Evolutionary conservation across 2,888 invertebrate species (phyloP).

Genomic region (Drosophila maculinotata): DNA sequence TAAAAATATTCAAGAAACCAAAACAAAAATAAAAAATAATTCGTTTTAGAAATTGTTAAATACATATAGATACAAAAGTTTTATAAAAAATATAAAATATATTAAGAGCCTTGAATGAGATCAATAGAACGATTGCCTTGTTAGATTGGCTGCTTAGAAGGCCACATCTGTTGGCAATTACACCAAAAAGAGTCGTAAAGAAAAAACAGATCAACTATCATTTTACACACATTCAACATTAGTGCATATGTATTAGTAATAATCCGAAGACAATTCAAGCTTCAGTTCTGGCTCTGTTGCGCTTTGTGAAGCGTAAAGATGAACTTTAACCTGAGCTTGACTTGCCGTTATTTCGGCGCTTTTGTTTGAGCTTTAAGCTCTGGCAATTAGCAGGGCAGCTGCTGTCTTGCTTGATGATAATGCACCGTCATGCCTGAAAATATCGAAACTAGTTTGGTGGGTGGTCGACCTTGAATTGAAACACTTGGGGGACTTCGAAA

Average conservation of each 20-base stretch:
- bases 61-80: constrained; percentile 1
- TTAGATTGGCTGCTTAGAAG: constrained; percentile 3
- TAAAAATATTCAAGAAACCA: constrained; percentile 13
- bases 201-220: background rate
- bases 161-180: constrained; percentile 13
- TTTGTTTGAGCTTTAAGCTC: constrained; percentile 7
- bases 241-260: background rate
- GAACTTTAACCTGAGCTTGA: constrained; percentile 45
- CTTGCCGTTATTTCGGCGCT: constrained; percentile 39
- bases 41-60: constrained; percentile 48
- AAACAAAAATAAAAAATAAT: constrained; percentile 27
- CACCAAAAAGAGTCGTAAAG: background rate
- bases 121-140: constrained; percentile 32
- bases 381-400: constrained; percentile 16
- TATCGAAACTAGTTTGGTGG: constrained; percentile 46
- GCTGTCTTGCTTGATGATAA: constrained; percentile 7
- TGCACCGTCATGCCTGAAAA: constrained; percentile 35
- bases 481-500: constrained; percentile 5
- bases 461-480: constrained; percentile 65
- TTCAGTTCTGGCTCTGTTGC: constrained; percentile 25
- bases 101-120: constrained; percentile 38
- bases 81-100: background rate
- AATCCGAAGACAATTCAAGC: constrained; percentile 8
- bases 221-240: background rate
- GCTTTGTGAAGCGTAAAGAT: constrained; percentile 32